Conservation (phyloP, 2,797 vertebrate species). For the Galago senegalensis region DNA sequence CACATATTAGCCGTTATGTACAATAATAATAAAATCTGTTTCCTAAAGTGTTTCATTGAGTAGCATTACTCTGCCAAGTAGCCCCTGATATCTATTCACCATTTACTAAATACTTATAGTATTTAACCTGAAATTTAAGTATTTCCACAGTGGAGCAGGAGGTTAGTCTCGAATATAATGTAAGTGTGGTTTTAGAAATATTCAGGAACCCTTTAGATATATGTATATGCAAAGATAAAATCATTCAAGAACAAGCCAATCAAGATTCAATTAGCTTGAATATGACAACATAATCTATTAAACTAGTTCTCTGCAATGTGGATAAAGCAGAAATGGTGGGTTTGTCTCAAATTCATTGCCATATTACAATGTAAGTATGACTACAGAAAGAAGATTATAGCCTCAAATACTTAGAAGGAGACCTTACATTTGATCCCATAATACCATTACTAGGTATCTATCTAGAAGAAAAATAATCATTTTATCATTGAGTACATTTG, state of each 20-base stretch:
- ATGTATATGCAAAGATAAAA: neutral
- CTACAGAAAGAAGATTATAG: neutral
- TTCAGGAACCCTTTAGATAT: neutral
- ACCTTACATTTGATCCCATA: too few relatives aligned
- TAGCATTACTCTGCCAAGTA: neutral
- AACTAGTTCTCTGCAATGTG: neutral
- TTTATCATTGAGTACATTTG: too few relatives aligned
- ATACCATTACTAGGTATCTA: too few relatives aligned
- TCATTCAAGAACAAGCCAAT: neutral
- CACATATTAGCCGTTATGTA: neutral
- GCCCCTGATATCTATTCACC: neutral
- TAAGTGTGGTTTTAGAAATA: slow-evolving; percentile 10
- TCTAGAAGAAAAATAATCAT: too few relatives aligned
- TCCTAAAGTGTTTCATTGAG: slow-evolving; percentile 4
- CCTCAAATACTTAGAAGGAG: too few relatives aligned
- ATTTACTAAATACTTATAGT: neutral
- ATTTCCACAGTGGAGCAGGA: neutral
- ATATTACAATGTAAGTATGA: neutral
- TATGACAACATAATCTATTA: neutral
- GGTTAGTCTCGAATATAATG: neutral
- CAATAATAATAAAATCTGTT: neutral
- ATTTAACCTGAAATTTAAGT: slow-evolving; percentile 47
- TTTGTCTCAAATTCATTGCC: neutral
- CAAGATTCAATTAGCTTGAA: neutral
- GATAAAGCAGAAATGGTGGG: neutral